phyloP scores from a whole-genome alignment of 2,888 invertebrate species.

The Apotomis betuletana region DNA sequence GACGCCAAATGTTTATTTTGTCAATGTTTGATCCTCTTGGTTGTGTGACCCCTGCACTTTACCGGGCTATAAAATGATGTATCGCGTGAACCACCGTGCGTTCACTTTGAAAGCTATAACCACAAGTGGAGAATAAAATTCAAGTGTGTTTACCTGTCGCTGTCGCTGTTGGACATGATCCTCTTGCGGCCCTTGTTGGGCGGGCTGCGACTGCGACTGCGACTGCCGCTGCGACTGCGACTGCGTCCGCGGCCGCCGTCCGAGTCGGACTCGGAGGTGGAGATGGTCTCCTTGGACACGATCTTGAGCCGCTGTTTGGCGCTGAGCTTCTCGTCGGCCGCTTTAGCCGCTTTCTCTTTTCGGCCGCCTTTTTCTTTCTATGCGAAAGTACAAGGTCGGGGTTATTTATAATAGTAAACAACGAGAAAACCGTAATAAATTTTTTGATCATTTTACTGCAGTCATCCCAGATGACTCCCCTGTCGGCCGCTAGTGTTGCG shows the following conservation, averaged over 20 bases:
- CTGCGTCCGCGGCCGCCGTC: conserved; percentile 71
- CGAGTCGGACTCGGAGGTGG: conserved; percentile 93
- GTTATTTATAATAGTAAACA: too few relatives aligned
- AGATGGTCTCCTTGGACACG: conserved; percentile 97
- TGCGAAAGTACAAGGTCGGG: conserved; percentile 47
- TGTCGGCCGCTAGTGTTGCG: too few relatives aligned
- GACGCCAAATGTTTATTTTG: too few relatives aligned
- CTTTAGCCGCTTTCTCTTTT: conserved; percentile 61
- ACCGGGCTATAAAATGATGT: too few relatives aligned
- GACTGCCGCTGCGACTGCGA: conserved; percentile 67
- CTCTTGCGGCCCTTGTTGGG: conserved; percentile 79
- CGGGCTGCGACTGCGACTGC: conserved; percentile 72
- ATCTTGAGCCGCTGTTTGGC: conserved; percentile 94
- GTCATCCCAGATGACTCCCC: too few relatives aligned
- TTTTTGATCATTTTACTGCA: too few relatives aligned
- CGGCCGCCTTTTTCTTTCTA: conserved; percentile 75
- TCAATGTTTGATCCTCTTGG: too few relatives aligned
- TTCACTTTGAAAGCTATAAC: too few relatives aligned
- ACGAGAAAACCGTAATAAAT: too few relatives aligned
- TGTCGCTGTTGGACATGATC: conserved; percentile 86
- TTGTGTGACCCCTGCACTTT: too few relatives aligned
- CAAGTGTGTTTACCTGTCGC: conserved; percentile 65
- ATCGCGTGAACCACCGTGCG: too few relatives aligned
- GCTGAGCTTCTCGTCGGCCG: conserved; percentile 87
- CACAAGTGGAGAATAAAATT: too few relatives aligned